These are phyloP conservation scores for Drosophila prosaltans DNA, from an alignment of 1,140 invertebrate genomes.

Conservation along the genomic window DNA sequence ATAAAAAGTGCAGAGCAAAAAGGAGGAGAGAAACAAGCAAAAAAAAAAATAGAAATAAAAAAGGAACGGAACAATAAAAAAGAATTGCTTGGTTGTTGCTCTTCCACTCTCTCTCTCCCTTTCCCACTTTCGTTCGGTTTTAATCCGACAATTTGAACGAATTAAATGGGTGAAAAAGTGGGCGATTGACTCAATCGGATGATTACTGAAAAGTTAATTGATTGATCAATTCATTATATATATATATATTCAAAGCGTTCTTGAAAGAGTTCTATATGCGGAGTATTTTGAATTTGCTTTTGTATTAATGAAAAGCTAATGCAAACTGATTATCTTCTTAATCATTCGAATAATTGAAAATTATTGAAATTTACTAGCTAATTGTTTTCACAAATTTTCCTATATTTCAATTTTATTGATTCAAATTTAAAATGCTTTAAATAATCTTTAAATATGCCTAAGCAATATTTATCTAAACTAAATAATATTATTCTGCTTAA, in stretches of 20 bases:
- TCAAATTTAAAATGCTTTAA: too few relatives aligned
- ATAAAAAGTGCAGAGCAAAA: background rate
- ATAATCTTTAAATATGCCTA: too few relatives aligned
- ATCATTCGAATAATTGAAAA: background rate
- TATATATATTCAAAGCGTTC: too few relatives aligned
- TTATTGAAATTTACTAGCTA: background rate
- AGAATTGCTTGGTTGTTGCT: background rate
- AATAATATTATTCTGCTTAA: too few relatives aligned
- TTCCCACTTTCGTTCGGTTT: background rate
- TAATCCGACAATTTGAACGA: constrained; percentile 8
- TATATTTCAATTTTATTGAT: too few relatives aligned
- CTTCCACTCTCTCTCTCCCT: background rate
- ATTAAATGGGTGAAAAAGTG: background rate
- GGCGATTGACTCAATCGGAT: constrained; percentile 2
- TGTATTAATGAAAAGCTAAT: too few relatives aligned
- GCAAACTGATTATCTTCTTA: background rate
- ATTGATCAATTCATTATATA: constrained; percentile 10
- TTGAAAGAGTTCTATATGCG: too few relatives aligned
- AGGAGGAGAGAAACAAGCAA: background rate
- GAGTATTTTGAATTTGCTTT: too few relatives aligned
- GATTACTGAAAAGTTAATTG: constrained; percentile 2
- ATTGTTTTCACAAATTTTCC: too few relatives aligned
- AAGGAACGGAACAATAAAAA: background rate
- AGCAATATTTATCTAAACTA: too few relatives aligned
- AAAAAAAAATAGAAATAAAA: background rate